Percentiles rank a stretch among this genome's conserved stretches.
phyloP scores from a whole-genome alignment of 2,888 invertebrate species.

The Pristionchus exspectatus region DNA sequence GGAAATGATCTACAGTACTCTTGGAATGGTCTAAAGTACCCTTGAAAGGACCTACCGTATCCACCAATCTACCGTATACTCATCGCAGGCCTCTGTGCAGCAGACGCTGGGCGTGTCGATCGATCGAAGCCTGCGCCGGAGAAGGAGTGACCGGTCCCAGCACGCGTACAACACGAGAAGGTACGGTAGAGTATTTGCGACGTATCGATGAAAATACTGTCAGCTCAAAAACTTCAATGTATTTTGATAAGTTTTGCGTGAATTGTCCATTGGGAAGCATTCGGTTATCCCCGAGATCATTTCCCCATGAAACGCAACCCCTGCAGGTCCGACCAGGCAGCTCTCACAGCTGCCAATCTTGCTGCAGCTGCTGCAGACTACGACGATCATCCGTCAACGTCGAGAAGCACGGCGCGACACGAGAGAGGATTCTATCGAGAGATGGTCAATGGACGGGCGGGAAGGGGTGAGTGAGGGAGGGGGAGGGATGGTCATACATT shows the following conservation, averaged over 20 bases:
- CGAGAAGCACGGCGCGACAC: conserved; percentile 31
- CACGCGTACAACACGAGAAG: conserved; percentile 47
- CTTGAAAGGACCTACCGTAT: not conserved
- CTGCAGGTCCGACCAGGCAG: not conserved
- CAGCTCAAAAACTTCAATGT: not conserved
- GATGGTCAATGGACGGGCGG: conserved; percentile 38
- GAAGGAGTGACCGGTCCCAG: not conserved
- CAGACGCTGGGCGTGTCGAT: not conserved
- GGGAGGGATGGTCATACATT: no score
- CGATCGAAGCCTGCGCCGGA: not conserved
- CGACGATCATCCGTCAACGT: conserved; percentile 32
- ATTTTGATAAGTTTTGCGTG: no score
- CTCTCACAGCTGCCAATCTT: not conserved
- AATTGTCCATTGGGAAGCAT: no score
- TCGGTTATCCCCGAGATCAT: not conserved
- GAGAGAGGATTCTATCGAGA: conserved; percentile 31
- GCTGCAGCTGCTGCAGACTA: not conserved
- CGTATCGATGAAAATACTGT: not conserved
- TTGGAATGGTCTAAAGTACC: not conserved
- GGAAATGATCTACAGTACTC: not conserved
- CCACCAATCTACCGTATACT: not conserved
- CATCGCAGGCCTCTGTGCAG: not conserved
- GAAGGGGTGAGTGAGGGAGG: not conserved
- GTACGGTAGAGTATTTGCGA: not conserved
- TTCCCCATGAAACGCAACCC: not conserved